Conservation (phyloP, 2,113 vertebrate species). For the Miniopterus natalensis region DNA sequence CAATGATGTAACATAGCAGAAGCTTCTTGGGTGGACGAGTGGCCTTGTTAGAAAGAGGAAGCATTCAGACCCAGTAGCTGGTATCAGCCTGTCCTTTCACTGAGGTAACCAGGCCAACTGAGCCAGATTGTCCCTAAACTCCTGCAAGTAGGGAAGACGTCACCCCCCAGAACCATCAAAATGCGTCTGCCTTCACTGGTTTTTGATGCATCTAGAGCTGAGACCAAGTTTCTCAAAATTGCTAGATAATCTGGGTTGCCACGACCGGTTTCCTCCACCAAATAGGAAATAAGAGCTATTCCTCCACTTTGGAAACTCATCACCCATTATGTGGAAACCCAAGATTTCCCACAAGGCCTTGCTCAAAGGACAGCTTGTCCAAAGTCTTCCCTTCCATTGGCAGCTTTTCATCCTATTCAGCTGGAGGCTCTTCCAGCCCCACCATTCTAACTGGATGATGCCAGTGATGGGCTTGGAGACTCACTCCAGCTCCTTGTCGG, state of each 20-base stretch:
- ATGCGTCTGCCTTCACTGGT: background rate
- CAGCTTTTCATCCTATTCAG: background rate
- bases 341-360: conserved; percentile 3
- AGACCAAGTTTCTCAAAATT: conserved; percentile 49
- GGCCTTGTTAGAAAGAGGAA: background rate
- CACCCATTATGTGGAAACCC: background rate
- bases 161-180: background rate
- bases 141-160: background rate
- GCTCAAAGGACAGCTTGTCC: background rate
- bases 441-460: background rate
- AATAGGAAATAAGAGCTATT: conserved; percentile 49
- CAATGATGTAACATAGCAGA: background rate
- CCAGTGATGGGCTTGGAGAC: background rate
- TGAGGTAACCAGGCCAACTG: background rate
- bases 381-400: background rate
- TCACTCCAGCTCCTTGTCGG: background rate
- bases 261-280: background rate
- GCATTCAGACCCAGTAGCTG: background rate
- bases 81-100: background rate
- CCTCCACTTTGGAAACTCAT: conserved; percentile 41
- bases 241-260: background rate
- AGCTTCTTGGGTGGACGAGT: background rate
- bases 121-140: background rate
- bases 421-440: background rate
- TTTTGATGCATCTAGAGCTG: background rate